These are phyloP conservation scores for Tillus elongatus DNA, from an alignment of 2,888 invertebrate species.

Conservation along the genomic window DNA sequence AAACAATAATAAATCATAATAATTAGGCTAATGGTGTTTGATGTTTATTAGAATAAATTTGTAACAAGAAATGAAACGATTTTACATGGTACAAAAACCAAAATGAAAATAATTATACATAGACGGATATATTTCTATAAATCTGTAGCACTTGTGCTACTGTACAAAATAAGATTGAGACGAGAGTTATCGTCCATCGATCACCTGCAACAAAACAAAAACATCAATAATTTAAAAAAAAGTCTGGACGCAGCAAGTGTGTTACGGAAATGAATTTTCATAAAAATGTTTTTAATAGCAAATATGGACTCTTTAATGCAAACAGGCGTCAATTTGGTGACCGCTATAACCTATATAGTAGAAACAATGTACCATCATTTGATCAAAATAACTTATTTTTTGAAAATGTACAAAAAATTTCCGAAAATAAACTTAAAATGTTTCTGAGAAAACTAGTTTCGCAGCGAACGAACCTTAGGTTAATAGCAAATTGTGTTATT, in stretches of 20 bases:
- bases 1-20: constrained; percentile 17
- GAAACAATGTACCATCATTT: no score
- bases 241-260: not conserved
- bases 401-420: no score
- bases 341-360: no score
- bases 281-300: no score
- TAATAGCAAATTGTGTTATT: no score
- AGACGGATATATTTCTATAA: constrained; percentile 31
- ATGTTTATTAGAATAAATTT: constrained; percentile 17
- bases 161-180: constrained; percentile 28
- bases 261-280: no score
- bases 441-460: no score
- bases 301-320: no score
- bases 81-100: not conserved
- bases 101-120: constrained; percentile 31
- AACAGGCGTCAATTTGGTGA: no score
- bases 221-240: not conserved
- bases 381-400: no score
- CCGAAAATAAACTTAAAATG: no score
- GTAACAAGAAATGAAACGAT: not conserved
- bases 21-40: constrained; percentile 24
- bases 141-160: constrained; percentile 27
- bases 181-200: constrained; percentile 20
- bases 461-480: no score
- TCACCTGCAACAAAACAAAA: constrained; percentile 21